Evolutionary conservation across 2,888 invertebrate genomes (phyloP), one percentile per base, ranked within the genome.

Genomic region (Sussaba pulchella): DNA sequence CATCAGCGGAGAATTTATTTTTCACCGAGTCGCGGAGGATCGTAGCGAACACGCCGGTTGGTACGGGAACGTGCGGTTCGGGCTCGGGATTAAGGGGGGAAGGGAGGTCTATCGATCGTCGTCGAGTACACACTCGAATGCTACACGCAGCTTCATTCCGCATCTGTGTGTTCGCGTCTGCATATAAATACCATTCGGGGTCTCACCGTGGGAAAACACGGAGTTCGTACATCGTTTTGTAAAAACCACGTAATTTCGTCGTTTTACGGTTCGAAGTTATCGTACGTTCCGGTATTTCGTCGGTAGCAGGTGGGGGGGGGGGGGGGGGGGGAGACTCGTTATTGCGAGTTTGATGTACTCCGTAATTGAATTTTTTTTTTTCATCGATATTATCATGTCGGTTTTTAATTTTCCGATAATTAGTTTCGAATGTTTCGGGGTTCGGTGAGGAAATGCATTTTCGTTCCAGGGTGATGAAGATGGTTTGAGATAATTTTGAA

Each of bases 51-150:
- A 3, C 50, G 75, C 21, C 26, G 67, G 74, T 24, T 74, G 69
- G 50, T 6, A 31, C 41, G 59, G 45, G 47, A 47, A 73, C 76
- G 76, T 81, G 76, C 67, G 80, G 72, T 81, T 81, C 80, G 72
- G 67, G 61, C 69, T 67, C 76, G 80, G 63, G 80, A 81, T 81
- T 76, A 81, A 76, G 80, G 80, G 80, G n/a, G 80, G 70, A 80
- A 80, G 75, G 80, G 80, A 70, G 67, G 67, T 75, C 61, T 80
- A 81, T 81, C 80, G 80, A 81, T 81, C 80, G 80, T 76, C 71
- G 76, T 80, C 61, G 63, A 76, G 76, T 72, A 80, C 69, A 72
- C 67, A 76, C 69, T 67, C 69, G 72, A 76, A 72, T 72, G 63
- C 70, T 52, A 63, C 36, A 61, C 45, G 52, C 52, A 36, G 57